Evolutionary conservation across 2,113 vertebrate genomes (phyloP).

Genomic region (Hydrochoerus hydrochaeris): DNA sequence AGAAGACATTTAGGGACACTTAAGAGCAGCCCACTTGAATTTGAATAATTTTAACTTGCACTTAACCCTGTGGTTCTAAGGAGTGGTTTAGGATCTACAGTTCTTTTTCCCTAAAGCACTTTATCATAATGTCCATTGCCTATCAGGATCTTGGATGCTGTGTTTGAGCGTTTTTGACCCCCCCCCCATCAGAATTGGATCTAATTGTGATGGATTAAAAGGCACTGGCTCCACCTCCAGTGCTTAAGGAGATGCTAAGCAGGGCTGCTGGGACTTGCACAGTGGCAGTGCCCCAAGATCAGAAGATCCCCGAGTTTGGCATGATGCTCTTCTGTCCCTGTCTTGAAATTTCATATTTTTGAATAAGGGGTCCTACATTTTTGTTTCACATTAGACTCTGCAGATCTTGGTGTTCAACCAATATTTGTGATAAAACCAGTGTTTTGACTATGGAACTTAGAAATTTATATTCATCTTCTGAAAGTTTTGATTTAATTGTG

Average conservation of each 20-base stretch:
- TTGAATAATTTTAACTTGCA: constrained; percentile 23
- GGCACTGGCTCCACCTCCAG: neutral
- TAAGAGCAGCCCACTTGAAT: neutral
- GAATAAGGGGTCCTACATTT: neutral
- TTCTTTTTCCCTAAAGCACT: neutral
- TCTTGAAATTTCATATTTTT: neutral
- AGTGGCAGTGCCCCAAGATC: neutral
- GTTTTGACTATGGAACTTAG: neutral
- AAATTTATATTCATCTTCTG: neutral
- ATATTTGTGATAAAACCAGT: neutral
- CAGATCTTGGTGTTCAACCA: neutral
- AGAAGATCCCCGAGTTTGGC: neutral
- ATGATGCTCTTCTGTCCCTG: neutral
- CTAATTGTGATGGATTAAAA: neutral
- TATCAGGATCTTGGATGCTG: neutral
- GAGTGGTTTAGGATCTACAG: neutral
- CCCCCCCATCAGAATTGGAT: neutral
- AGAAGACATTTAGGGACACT: neutral
- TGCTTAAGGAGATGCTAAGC: neutral
- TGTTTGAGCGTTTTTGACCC: neutral
- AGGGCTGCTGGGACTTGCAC: neutral
- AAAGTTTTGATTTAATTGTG: neutral
- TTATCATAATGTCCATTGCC: neutral
- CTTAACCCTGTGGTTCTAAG: neutral
- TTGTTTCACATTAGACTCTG: neutral